Conservation (phyloP, 1,140 invertebrate genomes). For the Calliphora vicina region DNA sequence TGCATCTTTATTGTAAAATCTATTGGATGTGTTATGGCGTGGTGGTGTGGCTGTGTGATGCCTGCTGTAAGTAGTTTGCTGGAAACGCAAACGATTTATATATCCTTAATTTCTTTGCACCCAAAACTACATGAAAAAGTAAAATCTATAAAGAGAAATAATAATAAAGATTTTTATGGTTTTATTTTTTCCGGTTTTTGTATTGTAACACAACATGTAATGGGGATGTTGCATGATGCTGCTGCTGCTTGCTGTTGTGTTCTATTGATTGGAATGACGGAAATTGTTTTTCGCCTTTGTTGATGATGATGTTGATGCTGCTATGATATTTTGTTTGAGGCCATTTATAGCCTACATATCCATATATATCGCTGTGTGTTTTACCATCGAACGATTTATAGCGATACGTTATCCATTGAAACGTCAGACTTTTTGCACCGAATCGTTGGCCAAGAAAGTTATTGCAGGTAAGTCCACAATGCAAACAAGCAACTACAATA, state of each 20-base stretch:
- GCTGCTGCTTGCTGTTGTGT: background rate
- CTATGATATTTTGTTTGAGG: background rate
- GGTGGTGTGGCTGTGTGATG: constrained; percentile 56
- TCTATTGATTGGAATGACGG: background rate
- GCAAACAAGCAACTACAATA: too few species aligned
- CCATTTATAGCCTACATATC: constrained; percentile 71
- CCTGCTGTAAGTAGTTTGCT: constrained; percentile 56
- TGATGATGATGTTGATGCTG: constrained; percentile 1
- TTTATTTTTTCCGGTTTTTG: constrained; percentile 24
- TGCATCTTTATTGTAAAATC: constrained; percentile 57
- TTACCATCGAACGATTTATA: constrained; percentile 81
- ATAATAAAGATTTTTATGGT: constrained; percentile 26
- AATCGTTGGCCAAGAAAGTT: constrained; percentile 68
- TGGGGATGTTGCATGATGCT: background rate
- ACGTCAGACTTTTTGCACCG: constrained; percentile 75
- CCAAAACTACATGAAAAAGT: background rate
- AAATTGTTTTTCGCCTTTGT: background rate
- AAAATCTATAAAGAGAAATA: constrained; percentile 10
- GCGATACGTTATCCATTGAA: constrained; percentile 80
- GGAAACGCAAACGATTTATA: background rate
- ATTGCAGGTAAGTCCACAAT: constrained; percentile 64
- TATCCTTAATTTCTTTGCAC: background rate
- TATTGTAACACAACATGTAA: background rate
- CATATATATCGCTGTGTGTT: constrained; percentile 80
- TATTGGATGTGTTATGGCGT: constrained; percentile 53